A percentile compares a stretch with the other conserved stretches of the same genome.
Conservation (phyloP, 2,888 invertebrate species). For the Yponomeuta malinellus region DNA sequence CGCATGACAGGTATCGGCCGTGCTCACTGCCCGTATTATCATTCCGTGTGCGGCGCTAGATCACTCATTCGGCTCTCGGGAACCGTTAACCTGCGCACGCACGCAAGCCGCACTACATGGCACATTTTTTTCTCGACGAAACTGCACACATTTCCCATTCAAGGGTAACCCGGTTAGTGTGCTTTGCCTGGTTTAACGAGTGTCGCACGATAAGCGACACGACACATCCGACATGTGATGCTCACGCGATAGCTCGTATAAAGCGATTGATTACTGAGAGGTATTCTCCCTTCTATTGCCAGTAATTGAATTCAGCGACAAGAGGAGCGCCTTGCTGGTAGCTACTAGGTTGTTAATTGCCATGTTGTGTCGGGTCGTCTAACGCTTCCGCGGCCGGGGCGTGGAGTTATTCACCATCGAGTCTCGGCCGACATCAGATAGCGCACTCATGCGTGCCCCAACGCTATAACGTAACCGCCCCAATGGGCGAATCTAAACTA, state of each 20-base stretch:
- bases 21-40: slow-evolving; percentile 52
- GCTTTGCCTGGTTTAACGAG: slow-evolving; percentile 58
- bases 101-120: slow-evolving; percentile 52
- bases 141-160: slow-evolving; percentile 70
- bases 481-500: slow-evolving; percentile 39
- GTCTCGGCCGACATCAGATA: slow-evolving; percentile 42
- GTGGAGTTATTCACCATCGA: slow-evolving; percentile 39
- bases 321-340: slow-evolving; percentile 1
- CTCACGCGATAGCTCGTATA: slow-evolving; percentile 8
- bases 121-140: slow-evolving; percentile 70
- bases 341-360: slow-evolving; percentile 8
- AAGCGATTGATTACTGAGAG: background rate
- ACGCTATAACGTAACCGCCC: slow-evolving; percentile 37
- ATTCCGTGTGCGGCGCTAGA: slow-evolving; percentile 70
- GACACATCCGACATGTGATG: background rate
- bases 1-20: slow-evolving; percentile 54
- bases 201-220: slow-evolving; percentile 36
- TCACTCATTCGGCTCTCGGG: slow-evolving; percentile 69
- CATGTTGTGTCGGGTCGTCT: slow-evolving; percentile 25
- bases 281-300: background rate
- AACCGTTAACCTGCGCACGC: slow-evolving; percentile 71
- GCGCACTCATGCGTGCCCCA: slow-evolving; percentile 42
- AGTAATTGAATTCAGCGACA: slow-evolving; percentile 7
- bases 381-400: slow-evolving; percentile 33
- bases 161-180: slow-evolving; percentile 72